Evolutionary conservation across 2,113 vertebrate species (phyloP), one percentile per base, ranked within the genome.

Genomic region (Crypturellus undulatus): DNA sequence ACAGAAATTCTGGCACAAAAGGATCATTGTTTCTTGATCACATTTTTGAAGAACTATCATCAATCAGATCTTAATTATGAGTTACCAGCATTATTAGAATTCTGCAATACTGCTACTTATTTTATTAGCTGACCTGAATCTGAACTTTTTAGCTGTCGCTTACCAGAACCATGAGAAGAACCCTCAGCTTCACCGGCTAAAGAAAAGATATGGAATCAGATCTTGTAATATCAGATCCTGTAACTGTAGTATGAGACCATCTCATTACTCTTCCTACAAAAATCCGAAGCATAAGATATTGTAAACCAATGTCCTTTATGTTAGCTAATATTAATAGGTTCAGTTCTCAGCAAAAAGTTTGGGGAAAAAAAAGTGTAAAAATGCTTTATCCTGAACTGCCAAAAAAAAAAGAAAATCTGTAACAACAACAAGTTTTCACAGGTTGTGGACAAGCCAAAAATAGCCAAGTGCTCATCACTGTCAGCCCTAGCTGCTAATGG

Each of bases 191-290:
- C 36, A 72, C 21, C 32, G 30, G 43, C 12, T 64, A n/a, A 6
- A 45, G 40, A 91, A 56, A 85, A 70, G 51, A 9, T 49, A 45
- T 26, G 30, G 45, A 82, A 91, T 45, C 18, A 79, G 20, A 70
- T 10, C 13, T 9, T 38, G 38, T 38, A 38, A 38, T 38, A 38
- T 38, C 38, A 38, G 38, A 38, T 38, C 34, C 18, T 10, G 11
- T 72, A 65, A 51, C 7, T 43, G 12, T 13, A n/a, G 36, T 13
- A 12, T 79, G 65, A 87, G 80, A 69, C 36, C 4, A 75, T 76
- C 59, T 89, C 24, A 3, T 78, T 94, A 82, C 52, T 83, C 92
- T 79, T 22, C 89, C 40, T 96, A 83, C 60, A 96, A 97, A 91
- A 93, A 90, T 25, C 51, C 51, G 86, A 49, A 32, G 28, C 56